Evolutionary conservation across 2,888 invertebrate genomes (phyloP).

Genomic region (Corbicula japonica): DNA sequence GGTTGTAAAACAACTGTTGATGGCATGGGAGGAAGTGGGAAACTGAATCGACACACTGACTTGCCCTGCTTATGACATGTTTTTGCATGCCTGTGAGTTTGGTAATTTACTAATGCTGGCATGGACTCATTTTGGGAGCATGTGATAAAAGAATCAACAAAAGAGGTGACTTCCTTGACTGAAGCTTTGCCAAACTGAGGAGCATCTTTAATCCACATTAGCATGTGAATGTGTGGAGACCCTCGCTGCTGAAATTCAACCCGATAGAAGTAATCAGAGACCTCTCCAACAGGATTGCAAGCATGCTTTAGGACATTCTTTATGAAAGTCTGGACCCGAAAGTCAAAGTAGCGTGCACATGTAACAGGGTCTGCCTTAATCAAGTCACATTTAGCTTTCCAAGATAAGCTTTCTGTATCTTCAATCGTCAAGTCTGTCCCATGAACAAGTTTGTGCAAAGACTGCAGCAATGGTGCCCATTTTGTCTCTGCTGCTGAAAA

Average conservation of each 20-base stretch:
- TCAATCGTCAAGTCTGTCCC: constrained; percentile 10
- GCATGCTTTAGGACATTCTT: constrained; percentile 35
- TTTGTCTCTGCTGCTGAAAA: constrained; percentile 52
- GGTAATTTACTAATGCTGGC: constrained; percentile 27
- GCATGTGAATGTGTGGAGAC: constrained; percentile 56
- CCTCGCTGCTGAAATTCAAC: constrained; percentile 63
- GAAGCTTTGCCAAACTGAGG: constrained; percentile 20
- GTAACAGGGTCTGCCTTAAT: constrained; percentile 58
- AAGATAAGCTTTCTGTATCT: constrained; percentile 27
- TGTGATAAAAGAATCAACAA: constrained; percentile 54
- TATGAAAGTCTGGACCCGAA: constrained; percentile 51
- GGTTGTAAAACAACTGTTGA: constrained; percentile 47
- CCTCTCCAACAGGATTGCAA: constrained; percentile 43
- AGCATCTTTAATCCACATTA: constrained; percentile 49
- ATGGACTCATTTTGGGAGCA: constrained; percentile 40
- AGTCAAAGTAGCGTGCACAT: constrained; percentile 50
- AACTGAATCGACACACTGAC: constrained; percentile 51
- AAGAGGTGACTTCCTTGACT: constrained; percentile 25
- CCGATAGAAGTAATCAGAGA: constrained; percentile 58
- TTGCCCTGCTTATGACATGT: constrained; percentile 52
- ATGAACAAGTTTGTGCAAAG: constrained; percentile 43
- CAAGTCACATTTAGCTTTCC: constrained; percentile 46
- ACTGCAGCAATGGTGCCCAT: constrained; percentile 37
- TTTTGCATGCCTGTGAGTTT: constrained; percentile 45
- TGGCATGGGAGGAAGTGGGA: constrained; percentile 61